Conservation (phyloP, 2,113 vertebrate species). For the Brienomyrus longianalis region DNA sequence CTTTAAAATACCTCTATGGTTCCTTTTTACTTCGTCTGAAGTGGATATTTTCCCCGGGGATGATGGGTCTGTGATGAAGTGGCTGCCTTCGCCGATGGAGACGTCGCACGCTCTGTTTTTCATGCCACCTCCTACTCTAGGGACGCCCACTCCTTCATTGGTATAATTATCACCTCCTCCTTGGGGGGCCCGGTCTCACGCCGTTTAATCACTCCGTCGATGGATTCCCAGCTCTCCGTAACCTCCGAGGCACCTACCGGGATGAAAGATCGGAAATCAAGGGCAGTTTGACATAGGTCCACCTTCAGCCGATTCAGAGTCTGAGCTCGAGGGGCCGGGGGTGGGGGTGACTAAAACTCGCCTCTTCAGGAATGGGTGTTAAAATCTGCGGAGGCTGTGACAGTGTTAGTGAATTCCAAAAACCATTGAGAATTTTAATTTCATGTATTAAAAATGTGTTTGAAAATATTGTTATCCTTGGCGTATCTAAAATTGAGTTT, state of each 20-base stretch:
- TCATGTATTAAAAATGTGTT: not conserved
- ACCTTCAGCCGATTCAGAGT: slow-evolving; percentile 6
- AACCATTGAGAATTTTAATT: not conserved
- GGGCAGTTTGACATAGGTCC: not conserved
- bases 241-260: slow-evolving; percentile 10
- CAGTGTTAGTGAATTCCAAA: not conserved
- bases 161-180: slow-evolving; percentile 44
- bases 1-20: slow-evolving; percentile 41
- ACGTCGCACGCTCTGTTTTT: slow-evolving; percentile 30
- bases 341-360: not conserved
- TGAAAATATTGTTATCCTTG: not conserved
- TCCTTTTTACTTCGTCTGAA: slow-evolving; percentile 52
- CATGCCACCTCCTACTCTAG: slow-evolving; percentile 33
- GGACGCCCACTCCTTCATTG: slow-evolving; percentile 26
- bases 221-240: slow-evolving; percentile 32
- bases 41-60: slow-evolving; percentile 49
- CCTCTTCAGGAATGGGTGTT: not conserved
- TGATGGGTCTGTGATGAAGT: slow-evolving; percentile 47
- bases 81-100: slow-evolving; percentile 21
- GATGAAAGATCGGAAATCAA: not conserved
- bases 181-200: slow-evolving; percentile 32
- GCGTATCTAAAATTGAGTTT: not conserved
- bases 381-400: not conserved
- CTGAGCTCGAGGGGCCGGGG: not conserved
- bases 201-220: slow-evolving; percentile 46